Conservation (phyloP, 2,888 invertebrate genomes). For the Synergus umbraculus region DNA sequence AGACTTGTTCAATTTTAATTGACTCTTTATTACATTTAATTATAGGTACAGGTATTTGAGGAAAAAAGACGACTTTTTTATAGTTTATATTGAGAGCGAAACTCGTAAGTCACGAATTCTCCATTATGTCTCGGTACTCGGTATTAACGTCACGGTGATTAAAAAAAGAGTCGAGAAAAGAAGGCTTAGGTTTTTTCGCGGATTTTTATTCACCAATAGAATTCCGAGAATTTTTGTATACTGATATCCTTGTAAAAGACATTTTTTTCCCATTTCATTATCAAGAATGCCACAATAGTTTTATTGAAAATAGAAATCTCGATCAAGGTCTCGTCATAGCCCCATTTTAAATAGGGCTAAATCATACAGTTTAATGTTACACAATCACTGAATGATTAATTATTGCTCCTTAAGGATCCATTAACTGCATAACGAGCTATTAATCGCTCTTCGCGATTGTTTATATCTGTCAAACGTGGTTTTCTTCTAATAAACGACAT, state of each 20-base stretch:
- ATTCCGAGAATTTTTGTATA: not conserved
- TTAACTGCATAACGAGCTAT: constrained; percentile 19
- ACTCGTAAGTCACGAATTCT: not conserved
- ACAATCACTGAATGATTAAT: constrained; percentile 13
- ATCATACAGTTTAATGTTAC: not conserved
- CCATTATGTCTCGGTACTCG: not conserved
- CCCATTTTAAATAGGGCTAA: not conserved
- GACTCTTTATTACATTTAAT: not conserved
- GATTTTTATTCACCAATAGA: not conserved
- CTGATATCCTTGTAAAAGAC: not conserved
- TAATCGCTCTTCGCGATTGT: constrained; percentile 11
- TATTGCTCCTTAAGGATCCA: constrained; percentile 30
- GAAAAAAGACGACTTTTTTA: not conserved
- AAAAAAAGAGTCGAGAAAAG: constrained; percentile 1
- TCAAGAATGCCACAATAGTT: not conserved
- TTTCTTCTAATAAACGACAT: constrained; percentile 2
- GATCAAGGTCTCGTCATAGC: too few species aligned
- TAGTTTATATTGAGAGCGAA: not conserved
- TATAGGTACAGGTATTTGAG: not conserved
- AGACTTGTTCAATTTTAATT: not conserved
- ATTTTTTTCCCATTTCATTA: too few species aligned
- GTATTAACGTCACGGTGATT: constrained; percentile 7
- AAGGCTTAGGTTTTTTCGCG: not conserved
- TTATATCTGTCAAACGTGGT: constrained; percentile 26
- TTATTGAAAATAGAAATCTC: not conserved